Base-by-base conservation (phyloP, 2,797 vertebrate genomes). In the Aulostomus chinensis region DNA sequence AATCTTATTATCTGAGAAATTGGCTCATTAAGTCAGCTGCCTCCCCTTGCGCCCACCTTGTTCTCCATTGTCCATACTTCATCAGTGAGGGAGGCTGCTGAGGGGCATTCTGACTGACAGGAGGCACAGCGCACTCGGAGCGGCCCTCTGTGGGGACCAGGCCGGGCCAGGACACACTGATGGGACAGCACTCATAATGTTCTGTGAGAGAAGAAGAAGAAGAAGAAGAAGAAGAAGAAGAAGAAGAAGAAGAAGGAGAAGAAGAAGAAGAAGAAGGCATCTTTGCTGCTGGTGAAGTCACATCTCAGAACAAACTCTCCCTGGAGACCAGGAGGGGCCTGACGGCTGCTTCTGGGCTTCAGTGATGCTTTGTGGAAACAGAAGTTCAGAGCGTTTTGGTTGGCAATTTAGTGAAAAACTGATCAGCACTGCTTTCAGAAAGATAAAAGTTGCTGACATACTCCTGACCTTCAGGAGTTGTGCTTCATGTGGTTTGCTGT, bases 1-100 rank as follows among this genome's bases (percentile, higher is more conserved):
- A 91, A 92, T 93, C 91, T 91, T 93, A 92, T 92, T 92, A 92
- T 91, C 85, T 90, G 90, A 91, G 84, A 93, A 92, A 92, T 92
- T 91, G 92, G 86, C 89, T 93, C 92, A 92, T 93, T 92, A 93
- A 92, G 88, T 91, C 82, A 58, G 75, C 81, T 79, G 81, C 85
- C 87, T 88, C 89, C 91, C 92, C 85, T 86, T 83, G 88, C 81
- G 86, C 88, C 88, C 89, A 92, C 90, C 92, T 90, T 88, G 85
- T 84, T 83, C 77, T 76, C 84, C 80, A 82, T 82, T 91, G 92
- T 91, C 90, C 92, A 83, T 82, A 88, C 89, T 90, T 88, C 91
- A 90, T 90, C 88, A 89, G 84, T 49, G 73, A 79, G 80, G 75
- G 58, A 73, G 74, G 75, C 69, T 60, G 83, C 87, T 84, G 74